A percentile compares a stretch with the other conserved stretches of the same genome.
phyloP scores from a whole-genome alignment of 1,140 invertebrate species.

The Marisa cornuarietis region DNA sequence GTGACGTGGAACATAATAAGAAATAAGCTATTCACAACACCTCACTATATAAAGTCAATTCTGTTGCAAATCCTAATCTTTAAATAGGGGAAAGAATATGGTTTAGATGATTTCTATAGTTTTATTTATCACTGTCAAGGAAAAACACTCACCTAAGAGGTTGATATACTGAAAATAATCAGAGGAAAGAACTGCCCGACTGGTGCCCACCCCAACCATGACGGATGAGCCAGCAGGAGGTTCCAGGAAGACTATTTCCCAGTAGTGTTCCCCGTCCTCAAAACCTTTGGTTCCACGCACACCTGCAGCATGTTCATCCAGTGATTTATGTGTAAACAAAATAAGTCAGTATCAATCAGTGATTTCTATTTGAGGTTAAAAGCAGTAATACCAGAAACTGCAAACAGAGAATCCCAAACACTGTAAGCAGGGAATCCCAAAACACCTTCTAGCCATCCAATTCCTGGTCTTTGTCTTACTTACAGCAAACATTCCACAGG shows the following conservation, averaged over 20 bases:
- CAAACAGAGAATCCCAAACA: not conserved
- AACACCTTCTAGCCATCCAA: not conserved
- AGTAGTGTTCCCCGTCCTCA: conserved; percentile 51
- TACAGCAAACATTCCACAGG: too few relatives aligned
- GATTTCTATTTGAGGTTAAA: too few relatives aligned
- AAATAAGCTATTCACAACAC: too few relatives aligned
- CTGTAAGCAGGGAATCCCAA: not conserved
- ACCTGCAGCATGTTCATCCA: conserved; percentile 29
- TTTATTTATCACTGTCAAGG: not conserved
- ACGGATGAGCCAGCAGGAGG: conserved; percentile 52
- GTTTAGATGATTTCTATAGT: too few relatives aligned
- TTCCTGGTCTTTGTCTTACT: too few relatives aligned
- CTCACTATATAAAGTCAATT: not conserved
- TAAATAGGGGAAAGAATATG: not conserved
- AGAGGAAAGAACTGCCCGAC: conserved; percentile 39
- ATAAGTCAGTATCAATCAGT: too few relatives aligned
- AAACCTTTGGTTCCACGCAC: conserved; percentile 54
- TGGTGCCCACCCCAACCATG: conserved; percentile 58
- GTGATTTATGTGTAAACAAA: too few relatives aligned
- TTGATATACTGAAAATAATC: conserved; percentile 47
- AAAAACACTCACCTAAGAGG: conserved; percentile 45
- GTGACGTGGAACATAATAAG: too few relatives aligned
- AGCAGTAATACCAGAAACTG: not conserved
- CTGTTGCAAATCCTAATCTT: not conserved
- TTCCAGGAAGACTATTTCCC: conserved; percentile 56